A percentile compares a stretch with the other conserved stretches of the same genome.
Evolutionary conservation across 2,113 vertebrate genomes (phyloP).

Genomic region (Plecotus auritus): DNA sequence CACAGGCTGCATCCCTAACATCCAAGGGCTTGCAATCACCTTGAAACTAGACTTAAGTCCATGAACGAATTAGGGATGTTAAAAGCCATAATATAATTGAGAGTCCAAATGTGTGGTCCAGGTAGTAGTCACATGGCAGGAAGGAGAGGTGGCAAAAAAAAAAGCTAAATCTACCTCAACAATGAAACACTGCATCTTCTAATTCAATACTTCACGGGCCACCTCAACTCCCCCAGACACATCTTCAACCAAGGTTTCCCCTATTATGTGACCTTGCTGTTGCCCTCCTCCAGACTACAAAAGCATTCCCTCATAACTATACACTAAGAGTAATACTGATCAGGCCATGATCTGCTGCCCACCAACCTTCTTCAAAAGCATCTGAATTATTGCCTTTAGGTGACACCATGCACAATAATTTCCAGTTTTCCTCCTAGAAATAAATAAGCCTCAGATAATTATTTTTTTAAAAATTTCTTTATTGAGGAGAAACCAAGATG

Average conservation of each 20-base stretch:
- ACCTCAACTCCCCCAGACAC: not conserved
- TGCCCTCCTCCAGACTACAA: not conserved
- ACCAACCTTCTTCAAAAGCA: not conserved
- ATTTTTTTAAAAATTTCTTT: not conserved
- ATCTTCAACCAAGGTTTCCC: not conserved
- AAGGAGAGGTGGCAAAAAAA: not conserved
- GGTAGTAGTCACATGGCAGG: not conserved
- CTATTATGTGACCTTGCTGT: not conserved
- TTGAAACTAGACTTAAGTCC: not conserved
- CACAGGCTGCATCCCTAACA: not conserved
- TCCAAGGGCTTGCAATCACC: not conserved
- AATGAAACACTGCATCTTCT: not conserved
- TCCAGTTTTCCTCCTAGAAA: slow-evolving; percentile 17
- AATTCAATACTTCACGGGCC: not conserved
- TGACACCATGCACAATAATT: not conserved
- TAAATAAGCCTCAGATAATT: slow-evolving; percentile 8
- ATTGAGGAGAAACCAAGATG: too few relatives aligned
- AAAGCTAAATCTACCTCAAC: not conserved
- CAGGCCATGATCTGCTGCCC: not conserved
- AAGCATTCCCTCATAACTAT: not conserved
- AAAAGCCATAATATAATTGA: not conserved
- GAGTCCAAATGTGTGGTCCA: not conserved
- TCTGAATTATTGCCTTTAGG: not conserved
- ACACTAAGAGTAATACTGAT: not conserved
- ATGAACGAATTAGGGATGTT: not conserved